Evolutionary conservation across 2,888 invertebrate species (phyloP).

Genomic region (Heliconius hortense): DNA sequence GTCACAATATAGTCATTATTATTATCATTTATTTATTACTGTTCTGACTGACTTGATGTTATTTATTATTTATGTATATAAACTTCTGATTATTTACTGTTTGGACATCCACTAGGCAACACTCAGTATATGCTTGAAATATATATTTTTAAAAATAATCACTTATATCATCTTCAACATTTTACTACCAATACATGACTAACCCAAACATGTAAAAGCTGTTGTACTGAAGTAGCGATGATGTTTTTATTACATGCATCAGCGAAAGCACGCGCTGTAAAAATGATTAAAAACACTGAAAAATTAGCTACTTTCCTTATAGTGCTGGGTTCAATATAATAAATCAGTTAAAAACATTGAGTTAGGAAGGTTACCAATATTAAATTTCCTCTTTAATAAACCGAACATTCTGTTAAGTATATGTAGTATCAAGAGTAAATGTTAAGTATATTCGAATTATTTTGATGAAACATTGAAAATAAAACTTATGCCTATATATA

Average conservation of each 20-base stretch:
- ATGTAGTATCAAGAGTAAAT: background rate
- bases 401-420: background rate
- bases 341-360: no score
- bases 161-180: background rate
- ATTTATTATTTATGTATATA: no score
- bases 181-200: background rate
- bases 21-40: no score
- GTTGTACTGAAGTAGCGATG: slow-evolving; percentile 4
- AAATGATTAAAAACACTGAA: background rate
- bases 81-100: no score
- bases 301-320: background rate
- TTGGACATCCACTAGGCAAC: no score
- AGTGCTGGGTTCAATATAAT: slow-evolving; percentile 42
- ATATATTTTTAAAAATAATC: background rate
- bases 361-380: background rate
- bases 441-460: background rate
- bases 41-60: no score
- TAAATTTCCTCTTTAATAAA: background rate
- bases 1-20: no score
- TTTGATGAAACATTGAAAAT: background rate
- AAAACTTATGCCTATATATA: background rate
- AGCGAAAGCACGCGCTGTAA: background rate
- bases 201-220: slow-evolving; percentile 10
- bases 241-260: slow-evolving; percentile 6
- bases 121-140: background rate